Evolutionary conservation across 2,888 invertebrate genomes (phyloP), one percentile per base, ranked within the genome.

Genomic region (Neoaliturus tenellus): DNA sequence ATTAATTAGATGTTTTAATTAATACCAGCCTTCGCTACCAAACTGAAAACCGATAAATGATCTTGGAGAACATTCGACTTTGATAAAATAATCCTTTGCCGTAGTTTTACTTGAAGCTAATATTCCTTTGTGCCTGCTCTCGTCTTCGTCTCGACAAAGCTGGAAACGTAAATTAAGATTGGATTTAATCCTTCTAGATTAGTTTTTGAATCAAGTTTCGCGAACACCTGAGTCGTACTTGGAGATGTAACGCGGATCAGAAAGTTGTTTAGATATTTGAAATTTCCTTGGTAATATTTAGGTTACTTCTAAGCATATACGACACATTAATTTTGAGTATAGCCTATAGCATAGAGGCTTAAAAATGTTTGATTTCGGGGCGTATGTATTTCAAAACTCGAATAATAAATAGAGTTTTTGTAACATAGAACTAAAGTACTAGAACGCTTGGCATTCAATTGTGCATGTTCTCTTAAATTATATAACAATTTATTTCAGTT

Each of bases 161-260:
- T 44, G 75, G 75, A 75, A 75, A 75, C 39, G 39, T 75, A 75
- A 75, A 75, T 75, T 75, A 75, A 75, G 75, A 75, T 75, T 48
- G 39, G 44, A 44, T 75, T 75, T 75, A 75, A 75, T 75, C 75
- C 75, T 75, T 75, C 48, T 23, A 75, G 39, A 75, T 75, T 75
- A 44, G 75, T 75, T 75, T 75, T 75, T 17, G 75, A 75, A 75
- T 75, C 28, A 75, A 75, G 75, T 75, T 75, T 28, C 23, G 44
- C 28, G 44, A 41, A 75, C 69, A 69, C 69, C 69, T 69, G 69
- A 25, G 62, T 14, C 62, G 25, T 28, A 28, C 31, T 17, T 31
- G 62, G 62, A 3, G 62, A 31, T 62, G 28, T 17, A 31, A 62
- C 28, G 28, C 4, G 28, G 28, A 62, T 62, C 31, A 28, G 14